Evolutionary conservation across 2,797 vertebrate species (phyloP), one percentile per base, ranked within the genome.

Genomic region (Myotis myotis): DNA sequence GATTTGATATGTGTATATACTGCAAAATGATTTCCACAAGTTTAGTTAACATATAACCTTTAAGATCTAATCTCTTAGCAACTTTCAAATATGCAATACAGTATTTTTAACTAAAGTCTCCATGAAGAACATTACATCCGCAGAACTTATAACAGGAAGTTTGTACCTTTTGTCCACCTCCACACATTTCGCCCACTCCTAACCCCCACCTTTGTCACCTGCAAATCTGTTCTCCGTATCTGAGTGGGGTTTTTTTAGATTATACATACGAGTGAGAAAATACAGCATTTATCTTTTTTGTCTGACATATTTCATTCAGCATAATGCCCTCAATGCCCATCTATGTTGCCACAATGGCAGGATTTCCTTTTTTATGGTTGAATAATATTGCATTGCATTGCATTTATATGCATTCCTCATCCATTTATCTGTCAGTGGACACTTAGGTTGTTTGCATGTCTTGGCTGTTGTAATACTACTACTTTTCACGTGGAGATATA

Each of bases 21-120:
- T 57, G 49, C 22, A 55, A 53, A 68, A 47, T 85, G 81, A 85
- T 78, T 64, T 44, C 60, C 60, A 75, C 71, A 85, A 36, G 22
- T 90, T 90, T 72, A 90, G 70, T 76, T 92, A 84, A 55, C 28
- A 76, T 85, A 64, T 51, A 75, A 66, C 16, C 55, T 75, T 66
- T 55, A 91, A 84, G 28, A 33, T 66, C 33, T 51, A 41, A 68
- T 76, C 38, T 92, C 38, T 85, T 76, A 88, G 30, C 49, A 47
- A 22, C 47, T 68, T 91, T 68, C 71, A 84, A 19, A 84, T 66
- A 66, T 53, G 8, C 20, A 44, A 9, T 62, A 62, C 28, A 81
- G 19, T 83, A 53, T 72, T 81, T 74, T 66, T 53, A 76, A 36
- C 38, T 68, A 30, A 47, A 13, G 30, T 78, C 60, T 11, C 71